These are phyloP conservation scores for Zaprionus africanus DNA, from an alignment of 1,140 invertebrate species.

Conservation along the genomic window DNA sequence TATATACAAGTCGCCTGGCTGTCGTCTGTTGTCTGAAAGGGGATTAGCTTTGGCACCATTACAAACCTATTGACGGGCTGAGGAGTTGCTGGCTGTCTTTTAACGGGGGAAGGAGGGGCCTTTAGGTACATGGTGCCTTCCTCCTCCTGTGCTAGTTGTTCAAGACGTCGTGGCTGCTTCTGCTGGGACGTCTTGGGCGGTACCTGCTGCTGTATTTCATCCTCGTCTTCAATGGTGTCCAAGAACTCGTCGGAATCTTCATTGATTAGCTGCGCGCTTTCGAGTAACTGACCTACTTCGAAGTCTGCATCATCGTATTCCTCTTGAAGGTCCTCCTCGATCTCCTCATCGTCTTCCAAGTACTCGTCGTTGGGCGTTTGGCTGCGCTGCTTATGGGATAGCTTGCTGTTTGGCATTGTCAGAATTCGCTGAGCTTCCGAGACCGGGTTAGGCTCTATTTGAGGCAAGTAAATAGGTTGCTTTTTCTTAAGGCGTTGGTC, in stretches of 20 bases:
- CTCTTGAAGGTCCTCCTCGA: not conserved
- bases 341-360: conserved; percentile 2
- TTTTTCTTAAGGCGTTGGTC: not conserved
- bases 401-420: conserved; percentile 46
- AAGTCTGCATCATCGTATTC: conserved; percentile 11
- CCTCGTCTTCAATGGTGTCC: not conserved
- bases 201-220: not conserved
- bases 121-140: conserved; percentile 58
- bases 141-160: conserved; percentile 46
- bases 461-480: conserved; percentile 12
- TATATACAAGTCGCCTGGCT: conserved; percentile 46
- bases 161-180: conserved; percentile 36
- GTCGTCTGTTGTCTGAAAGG: conserved; percentile 34
- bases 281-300: conserved; percentile 11
- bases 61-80: conserved; percentile 53
- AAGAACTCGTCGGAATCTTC: not conserved
- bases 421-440: conserved; percentile 42
- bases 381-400: not conserved
- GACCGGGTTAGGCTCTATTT: not conserved
- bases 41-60: not conserved
- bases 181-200: conserved; percentile 12
- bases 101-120: conserved; percentile 12
- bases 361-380: conserved; percentile 16
- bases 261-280: not conserved
- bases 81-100: conserved; percentile 2